Conservation (phyloP, 1,140 invertebrate genomes). For the Drosophila ercepeae region DNA sequence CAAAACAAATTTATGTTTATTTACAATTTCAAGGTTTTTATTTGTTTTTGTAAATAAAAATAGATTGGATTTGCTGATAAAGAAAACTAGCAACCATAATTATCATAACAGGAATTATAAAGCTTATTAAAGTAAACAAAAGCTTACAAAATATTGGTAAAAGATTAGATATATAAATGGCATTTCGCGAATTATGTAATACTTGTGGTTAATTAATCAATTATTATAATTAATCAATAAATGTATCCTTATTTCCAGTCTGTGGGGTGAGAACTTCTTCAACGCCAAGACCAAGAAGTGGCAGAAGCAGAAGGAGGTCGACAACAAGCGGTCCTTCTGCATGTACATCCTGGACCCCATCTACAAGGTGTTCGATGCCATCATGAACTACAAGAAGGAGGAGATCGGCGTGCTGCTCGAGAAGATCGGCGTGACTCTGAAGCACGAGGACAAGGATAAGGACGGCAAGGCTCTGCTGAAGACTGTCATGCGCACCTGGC, state of each 20-base stretch:
- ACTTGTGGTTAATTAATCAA: too few relatives aligned
- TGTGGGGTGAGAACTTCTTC: constrained; percentile 99
- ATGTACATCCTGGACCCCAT: constrained; percentile 99
- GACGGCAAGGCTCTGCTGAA: constrained; percentile 96
- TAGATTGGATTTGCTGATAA: too few relatives aligned
- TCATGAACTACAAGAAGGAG: constrained; percentile 99
- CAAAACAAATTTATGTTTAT: too few relatives aligned
- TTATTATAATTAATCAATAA: too few relatives aligned
- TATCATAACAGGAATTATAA: too few relatives aligned
- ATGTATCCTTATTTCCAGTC: constrained; percentile 63
- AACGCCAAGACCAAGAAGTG: constrained; percentile 99
- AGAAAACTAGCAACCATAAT: too few relatives aligned
- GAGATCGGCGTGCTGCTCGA: constrained; percentile 93
- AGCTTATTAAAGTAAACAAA: neutral
- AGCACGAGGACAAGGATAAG: constrained; percentile 97
- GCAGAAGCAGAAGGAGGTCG: constrained; percentile 94
- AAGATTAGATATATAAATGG: neutral
- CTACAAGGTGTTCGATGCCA: constrained; percentile 98
- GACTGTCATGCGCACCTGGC: constrained; percentile 99
- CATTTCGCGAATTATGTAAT: too few relatives aligned
- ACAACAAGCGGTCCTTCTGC: constrained; percentile 98
- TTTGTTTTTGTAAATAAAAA: too few relatives aligned
- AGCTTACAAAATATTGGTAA: neutral
- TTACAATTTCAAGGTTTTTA: too few relatives aligned
- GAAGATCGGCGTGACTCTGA: constrained; percentile 96